Evolutionary conservation across 37 sponge, comb jelly and placozoan species (phyloP).

Genomic region (Dysidea cf. avara): DNA sequence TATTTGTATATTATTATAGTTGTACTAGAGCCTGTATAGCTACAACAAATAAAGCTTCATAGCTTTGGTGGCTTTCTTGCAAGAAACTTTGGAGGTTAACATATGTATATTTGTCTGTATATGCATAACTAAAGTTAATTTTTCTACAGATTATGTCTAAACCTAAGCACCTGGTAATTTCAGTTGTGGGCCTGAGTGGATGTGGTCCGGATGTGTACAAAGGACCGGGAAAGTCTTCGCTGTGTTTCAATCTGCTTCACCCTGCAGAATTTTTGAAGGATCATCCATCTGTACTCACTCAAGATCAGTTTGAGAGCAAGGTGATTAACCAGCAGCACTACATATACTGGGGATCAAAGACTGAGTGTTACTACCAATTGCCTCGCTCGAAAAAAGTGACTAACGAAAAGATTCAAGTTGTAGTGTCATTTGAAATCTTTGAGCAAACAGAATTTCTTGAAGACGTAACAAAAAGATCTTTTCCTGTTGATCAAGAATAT

Average conservation of each 20-base stretch:
- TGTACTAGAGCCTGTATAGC: too few species aligned
- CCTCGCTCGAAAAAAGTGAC: not conserved
- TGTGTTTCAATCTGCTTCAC: constrained; percentile 64
- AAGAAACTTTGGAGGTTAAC: too few species aligned
- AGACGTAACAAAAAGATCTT: constrained; percentile 51
- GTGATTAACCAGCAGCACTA: constrained; percentile 45
- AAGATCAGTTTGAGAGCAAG: constrained; percentile 59
- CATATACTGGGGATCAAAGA: constrained; percentile 63
- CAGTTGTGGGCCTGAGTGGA: constrained; percentile 46
- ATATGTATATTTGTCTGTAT: too few species aligned
- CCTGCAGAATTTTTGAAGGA: constrained; percentile 47
- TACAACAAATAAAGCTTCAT: too few species aligned
- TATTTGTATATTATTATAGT: too few species aligned
- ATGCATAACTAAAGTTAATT: not conserved
- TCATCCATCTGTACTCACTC: constrained; percentile 60
- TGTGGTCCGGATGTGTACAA: constrained; percentile 1
- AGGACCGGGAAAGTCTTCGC: constrained; percentile 74
- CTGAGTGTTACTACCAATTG: not conserved
- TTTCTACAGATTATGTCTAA: not conserved
- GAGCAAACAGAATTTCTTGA: constrained; percentile 71
- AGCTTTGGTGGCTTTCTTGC: too few species aligned
- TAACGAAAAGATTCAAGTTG: not conserved
- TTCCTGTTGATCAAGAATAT: constrained; percentile 20
- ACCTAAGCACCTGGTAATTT: constrained; percentile 7
- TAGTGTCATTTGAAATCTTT: constrained; percentile 37